phyloP scores from a whole-genome alignment of 2,888 invertebrate species.

The Zygaena filipendulae region DNA sequence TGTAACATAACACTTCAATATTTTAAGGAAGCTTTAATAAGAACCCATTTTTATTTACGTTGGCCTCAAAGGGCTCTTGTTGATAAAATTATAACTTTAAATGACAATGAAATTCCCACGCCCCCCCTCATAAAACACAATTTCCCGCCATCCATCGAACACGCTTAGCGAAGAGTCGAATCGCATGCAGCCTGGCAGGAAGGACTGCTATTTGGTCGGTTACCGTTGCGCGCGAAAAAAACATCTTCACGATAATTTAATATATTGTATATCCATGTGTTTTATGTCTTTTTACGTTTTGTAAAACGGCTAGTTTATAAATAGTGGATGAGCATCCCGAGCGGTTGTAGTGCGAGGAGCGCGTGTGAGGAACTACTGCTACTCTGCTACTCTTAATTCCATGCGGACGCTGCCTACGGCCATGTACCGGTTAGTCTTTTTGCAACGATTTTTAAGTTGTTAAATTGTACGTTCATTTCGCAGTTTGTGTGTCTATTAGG shows the following conservation, averaged over 20 bases:
- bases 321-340: slow-evolving; percentile 31
- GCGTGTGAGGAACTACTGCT: slow-evolving; percentile 22
- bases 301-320: slow-evolving; percentile 40
- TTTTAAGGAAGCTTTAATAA: too few relatives aligned
- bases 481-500: too few relatives aligned
- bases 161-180: slow-evolving; percentile 13
- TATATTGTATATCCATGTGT: slow-evolving; percentile 12
- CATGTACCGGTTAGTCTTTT: slow-evolving; percentile 53
- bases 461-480: too few relatives aligned
- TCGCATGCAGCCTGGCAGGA: slow-evolving; percentile 6
- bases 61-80: too few relatives aligned
- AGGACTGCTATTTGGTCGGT: slow-evolving; percentile 20
- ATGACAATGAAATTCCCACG: slow-evolving; percentile 23
- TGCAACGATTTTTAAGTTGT: too few relatives aligned
- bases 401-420: slow-evolving; percentile 12
- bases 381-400: too few relatives aligned
- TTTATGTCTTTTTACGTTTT: slow-evolving; percentile 31
- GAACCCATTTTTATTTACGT: too few relatives aligned
- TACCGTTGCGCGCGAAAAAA: slow-evolving; percentile 37
- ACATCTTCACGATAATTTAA: slow-evolving; percentile 16
- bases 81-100: too few relatives aligned
- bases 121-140: slow-evolving; percentile 24
- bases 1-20: too few relatives aligned
- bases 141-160: neutral
- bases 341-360: slow-evolving; percentile 27